phyloP scores from a whole-genome alignment of 1,140 invertebrate species.

The Papilio glaucus region DNA sequence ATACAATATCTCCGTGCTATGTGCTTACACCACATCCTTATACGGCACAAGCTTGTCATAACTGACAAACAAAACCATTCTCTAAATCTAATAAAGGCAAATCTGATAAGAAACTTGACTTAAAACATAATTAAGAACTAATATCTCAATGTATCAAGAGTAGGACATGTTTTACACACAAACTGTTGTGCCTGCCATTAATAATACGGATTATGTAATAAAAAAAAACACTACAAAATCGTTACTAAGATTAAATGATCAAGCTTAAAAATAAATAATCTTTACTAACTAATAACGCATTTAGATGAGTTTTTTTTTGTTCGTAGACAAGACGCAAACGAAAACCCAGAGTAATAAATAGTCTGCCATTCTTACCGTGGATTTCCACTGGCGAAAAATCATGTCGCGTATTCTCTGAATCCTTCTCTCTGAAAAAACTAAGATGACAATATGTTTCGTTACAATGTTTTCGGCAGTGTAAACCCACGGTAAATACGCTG shows the following conservation, averaged over 20 bases:
- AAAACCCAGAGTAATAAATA: too few species aligned
- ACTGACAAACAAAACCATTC: conserved; percentile 16
- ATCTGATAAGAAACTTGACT: neutral
- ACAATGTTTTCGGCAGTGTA: too few species aligned
- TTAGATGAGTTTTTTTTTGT: too few species aligned
- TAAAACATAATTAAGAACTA: neutral
- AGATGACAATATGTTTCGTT: too few species aligned
- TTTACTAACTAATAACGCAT: neutral
- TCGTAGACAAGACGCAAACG: too few species aligned
- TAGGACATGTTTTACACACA: neutral
- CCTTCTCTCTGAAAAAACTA: too few species aligned
- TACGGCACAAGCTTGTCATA: conserved; percentile 25
- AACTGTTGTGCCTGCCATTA: neutral
- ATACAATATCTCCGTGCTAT: conserved; percentile 31
- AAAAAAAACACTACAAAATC: neutral
- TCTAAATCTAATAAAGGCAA: conserved; percentile 23
- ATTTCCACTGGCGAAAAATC: too few species aligned
- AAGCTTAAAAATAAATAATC: neutral
- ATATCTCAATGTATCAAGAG: conserved; percentile 10
- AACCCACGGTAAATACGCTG: too few species aligned
- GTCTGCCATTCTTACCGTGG: too few species aligned
- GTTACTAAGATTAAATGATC: neutral
- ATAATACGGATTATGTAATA: neutral
- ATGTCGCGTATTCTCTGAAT: too few species aligned
- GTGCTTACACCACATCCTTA: conserved; percentile 12